Conservation (phyloP, 2,888 invertebrate species). For the Macaria liturata region DNA sequence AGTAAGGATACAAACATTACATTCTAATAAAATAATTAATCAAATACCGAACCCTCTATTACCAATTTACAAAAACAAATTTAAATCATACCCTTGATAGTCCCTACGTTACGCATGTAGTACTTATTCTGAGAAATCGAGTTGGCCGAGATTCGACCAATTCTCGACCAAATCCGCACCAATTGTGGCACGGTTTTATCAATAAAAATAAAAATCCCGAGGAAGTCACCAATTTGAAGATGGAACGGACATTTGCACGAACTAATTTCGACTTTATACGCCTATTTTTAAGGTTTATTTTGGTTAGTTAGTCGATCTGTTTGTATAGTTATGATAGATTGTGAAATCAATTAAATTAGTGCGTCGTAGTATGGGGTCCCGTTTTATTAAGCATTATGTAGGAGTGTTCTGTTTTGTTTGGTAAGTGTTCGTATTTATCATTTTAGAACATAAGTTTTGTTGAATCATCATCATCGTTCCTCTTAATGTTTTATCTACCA, state of each 20-base stretch:
- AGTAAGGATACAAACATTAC: too few relatives aligned
- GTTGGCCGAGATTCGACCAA: constrained; percentile 58
- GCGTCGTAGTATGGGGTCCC: constrained; percentile 50
- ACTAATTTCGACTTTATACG: constrained; percentile 36
- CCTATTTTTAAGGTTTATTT: constrained; percentile 10
- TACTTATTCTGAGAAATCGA: constrained; percentile 36
- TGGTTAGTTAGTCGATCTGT: constrained; percentile 15
- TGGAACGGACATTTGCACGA: constrained; percentile 22
- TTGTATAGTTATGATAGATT: constrained; percentile 45
- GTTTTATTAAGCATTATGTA: constrained; percentile 40
- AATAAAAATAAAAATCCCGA: constrained; percentile 80
- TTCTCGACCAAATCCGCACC: constrained; percentile 73
- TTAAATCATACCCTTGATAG: constrained; percentile 8
- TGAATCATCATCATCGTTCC: too few relatives aligned
- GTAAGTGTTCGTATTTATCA: neutral
- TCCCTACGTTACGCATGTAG: constrained; percentile 35
- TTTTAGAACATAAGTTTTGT: too few relatives aligned
- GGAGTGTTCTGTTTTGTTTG: constrained; percentile 11
- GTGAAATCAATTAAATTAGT: constrained; percentile 68
- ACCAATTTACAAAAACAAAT: too few relatives aligned
- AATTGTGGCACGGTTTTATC: constrained; percentile 77
- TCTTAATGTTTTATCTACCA: too few relatives aligned
- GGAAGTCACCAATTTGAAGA: constrained; percentile 76
- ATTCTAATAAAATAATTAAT: too few relatives aligned
- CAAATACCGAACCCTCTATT: too few relatives aligned